Conservation (phyloP, 2,113 vertebrate genomes). For the Nicator chloris region DNA sequence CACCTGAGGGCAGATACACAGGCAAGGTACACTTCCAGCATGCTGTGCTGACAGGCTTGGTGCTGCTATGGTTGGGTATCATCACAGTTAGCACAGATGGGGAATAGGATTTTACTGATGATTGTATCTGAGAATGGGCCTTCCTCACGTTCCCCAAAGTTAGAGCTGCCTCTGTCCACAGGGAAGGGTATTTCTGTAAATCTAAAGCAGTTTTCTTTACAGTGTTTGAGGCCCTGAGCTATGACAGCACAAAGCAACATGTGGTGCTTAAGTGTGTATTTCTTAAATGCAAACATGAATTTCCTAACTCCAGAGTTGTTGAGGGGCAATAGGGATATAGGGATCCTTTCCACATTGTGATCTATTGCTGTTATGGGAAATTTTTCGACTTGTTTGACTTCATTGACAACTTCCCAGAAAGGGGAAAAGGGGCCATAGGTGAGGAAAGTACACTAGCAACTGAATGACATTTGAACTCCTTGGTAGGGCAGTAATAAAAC, state of each 20-base stretch:
- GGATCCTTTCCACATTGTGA: not conserved
- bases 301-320: not conserved
- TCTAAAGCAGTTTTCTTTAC: not conserved
- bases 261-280: not conserved
- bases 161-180: not conserved
- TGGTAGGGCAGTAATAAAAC: not conserved
- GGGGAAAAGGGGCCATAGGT: not conserved
- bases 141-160: not conserved
- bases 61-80: not conserved
- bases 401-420: not conserved
- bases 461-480: not conserved
- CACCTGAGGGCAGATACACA: not conserved
- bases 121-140: not conserved
- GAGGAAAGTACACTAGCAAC: not conserved
- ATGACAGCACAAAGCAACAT: not conserved
- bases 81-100: fast-evolving
- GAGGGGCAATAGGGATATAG: not conserved
- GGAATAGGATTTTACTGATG: not conserved
- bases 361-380: not conserved
- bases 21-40: fast-evolving
- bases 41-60: not conserved
- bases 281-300: not conserved
- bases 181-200: not conserved
- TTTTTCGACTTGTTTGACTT: not conserved
- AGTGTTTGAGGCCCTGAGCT: not conserved